Conservation (phyloP, 1,140 invertebrate genomes). For the Drosophila sturtevanti region DNA sequence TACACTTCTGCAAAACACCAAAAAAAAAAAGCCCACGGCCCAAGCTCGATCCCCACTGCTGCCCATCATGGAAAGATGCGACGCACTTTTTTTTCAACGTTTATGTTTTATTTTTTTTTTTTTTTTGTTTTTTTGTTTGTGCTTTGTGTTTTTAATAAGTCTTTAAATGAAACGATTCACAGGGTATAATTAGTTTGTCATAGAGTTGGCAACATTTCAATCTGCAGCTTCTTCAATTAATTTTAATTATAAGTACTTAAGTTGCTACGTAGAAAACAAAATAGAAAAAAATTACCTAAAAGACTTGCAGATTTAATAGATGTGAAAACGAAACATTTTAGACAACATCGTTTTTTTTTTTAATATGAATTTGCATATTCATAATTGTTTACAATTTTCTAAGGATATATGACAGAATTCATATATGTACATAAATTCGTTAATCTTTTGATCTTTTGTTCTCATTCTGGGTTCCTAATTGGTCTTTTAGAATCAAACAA, state of each 20-base stretch:
- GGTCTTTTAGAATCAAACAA: no score
- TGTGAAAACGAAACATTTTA: no score
- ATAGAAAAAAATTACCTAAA: not conserved
- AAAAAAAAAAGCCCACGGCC: slow-evolving; percentile 73
- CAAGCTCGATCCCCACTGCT: no score
- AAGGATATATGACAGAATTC: no score
- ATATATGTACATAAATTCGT: no score
- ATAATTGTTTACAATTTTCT: no score
- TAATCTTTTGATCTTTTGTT: no score
- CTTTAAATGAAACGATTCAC: slow-evolving; percentile 25
- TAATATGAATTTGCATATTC: no score
- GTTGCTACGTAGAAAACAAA: not conserved
- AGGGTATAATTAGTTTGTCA: slow-evolving; percentile 54
- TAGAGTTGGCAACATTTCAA: slow-evolving; percentile 55
- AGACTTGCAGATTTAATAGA: no score
- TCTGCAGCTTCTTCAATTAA: not conserved
- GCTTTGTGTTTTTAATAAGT: slow-evolving; percentile 33
- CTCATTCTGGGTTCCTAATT: no score
- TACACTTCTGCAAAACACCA: slow-evolving; percentile 66
- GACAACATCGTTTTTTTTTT: no score
- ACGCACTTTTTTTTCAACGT: slow-evolving; percentile 47
- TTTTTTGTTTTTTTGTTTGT: not conserved
- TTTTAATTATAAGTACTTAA: not conserved
- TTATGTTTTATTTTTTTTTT: slow-evolving; percentile 9
- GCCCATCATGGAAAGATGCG: slow-evolving; percentile 28